phyloP scores from a whole-genome alignment of 37 sponge, comb jelly and placozoan species.

The Chondrilla cf. caribensis region DNA sequence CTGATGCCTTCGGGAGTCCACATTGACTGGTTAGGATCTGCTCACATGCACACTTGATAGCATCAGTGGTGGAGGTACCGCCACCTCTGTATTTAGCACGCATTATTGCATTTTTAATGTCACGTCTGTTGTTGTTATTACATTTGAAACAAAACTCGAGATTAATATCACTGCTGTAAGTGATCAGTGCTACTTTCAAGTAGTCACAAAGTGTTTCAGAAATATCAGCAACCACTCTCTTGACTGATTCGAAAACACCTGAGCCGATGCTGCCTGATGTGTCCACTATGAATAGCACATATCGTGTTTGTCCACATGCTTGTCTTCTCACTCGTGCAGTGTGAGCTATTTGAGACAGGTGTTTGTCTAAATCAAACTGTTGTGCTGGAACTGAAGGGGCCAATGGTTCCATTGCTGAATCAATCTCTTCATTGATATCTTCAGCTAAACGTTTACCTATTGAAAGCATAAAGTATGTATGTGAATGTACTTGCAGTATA shows the following conservation, averaged over 20 bases:
- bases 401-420: too few relatives aligned
- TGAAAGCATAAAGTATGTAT: too few relatives aligned
- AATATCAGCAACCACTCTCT: neutral
- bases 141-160: constrained; percentile 44
- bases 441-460: too few relatives aligned
- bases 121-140: neutral
- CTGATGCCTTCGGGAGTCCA: constrained; percentile 14
- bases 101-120: neutral
- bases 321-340: too few relatives aligned
- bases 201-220: constrained; percentile 4
- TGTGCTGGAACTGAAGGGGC: too few relatives aligned
- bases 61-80: neutral
- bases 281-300: constrained; percentile 16
- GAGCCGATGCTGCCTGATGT: constrained; percentile 18
- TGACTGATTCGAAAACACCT: neutral
- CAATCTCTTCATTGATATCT: too few relatives aligned
- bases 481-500: too few relatives aligned
- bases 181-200: constrained; percentile 25
- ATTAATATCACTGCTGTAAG: constrained; percentile 17
- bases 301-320: neutral
- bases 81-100: constrained; percentile 1
- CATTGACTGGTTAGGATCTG: constrained; percentile 2
- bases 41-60: constrained; percentile 34
- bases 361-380: too few relatives aligned
- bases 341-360: too few relatives aligned